These are phyloP conservation scores for Lacerta bilineata DNA, from an alignment of 2,797 vertebrate genomes.

Conservation along the genomic window DNA sequence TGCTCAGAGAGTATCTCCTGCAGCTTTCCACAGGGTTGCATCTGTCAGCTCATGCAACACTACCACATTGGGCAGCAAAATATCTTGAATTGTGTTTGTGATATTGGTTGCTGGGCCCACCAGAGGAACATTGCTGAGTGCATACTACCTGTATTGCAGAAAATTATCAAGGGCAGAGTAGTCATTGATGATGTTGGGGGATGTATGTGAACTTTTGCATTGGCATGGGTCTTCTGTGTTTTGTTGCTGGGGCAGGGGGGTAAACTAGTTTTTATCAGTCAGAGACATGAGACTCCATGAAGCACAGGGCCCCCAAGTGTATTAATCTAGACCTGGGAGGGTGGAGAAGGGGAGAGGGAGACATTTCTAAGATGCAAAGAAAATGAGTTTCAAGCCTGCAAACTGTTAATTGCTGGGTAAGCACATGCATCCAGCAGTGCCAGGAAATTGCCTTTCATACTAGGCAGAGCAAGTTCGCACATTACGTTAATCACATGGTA, in stretches of 20 bases:
- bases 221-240: background rate
- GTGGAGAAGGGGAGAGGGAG: background rate
- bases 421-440: slow-evolving; percentile 12
- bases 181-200: background rate
- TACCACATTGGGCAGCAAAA: background rate
- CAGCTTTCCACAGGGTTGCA: background rate
- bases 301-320: background rate
- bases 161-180: background rate
- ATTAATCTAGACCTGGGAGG: background rate
- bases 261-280: background rate
- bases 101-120: background rate
- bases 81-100: background rate
- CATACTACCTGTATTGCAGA: background rate
- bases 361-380: slow-evolving; percentile 21
- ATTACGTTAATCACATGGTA: slow-evolving; percentile 42
- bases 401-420: slow-evolving; percentile 31
- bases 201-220: background rate
- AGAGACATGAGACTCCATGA: background rate
- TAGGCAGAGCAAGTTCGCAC: slow-evolving; percentile 13
- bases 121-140: background rate
- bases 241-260: background rate
- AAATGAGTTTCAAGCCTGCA: slow-evolving; percentile 22
- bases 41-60: background rate
- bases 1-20: background rate
- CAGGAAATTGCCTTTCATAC: slow-evolving; percentile 36